Evolutionary conservation across 2,113 vertebrate species (phyloP).

Genomic region (human): DNA sequence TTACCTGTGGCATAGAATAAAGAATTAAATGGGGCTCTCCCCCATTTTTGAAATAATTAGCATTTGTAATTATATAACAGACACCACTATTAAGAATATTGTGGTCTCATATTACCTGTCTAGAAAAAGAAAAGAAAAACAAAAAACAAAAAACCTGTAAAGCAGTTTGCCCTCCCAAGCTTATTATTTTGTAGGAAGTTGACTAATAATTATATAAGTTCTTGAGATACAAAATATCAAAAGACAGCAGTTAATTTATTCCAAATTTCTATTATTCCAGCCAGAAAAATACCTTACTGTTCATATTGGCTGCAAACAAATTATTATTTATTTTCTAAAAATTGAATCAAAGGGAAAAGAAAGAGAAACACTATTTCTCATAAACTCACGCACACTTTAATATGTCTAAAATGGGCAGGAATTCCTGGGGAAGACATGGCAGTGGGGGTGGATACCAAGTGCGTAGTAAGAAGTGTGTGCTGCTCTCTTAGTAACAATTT

Average conservation of each 20-base stretch:
- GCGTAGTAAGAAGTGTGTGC: background rate
- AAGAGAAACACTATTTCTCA: background rate
- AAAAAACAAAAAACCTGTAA: background rate
- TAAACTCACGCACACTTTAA: background rate
- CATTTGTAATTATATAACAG: too few species aligned
- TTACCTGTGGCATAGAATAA: background rate
- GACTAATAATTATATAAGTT: background rate
- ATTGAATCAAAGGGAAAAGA: background rate
- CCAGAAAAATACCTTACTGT: background rate
- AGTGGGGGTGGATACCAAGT: background rate
- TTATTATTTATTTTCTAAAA: background rate
- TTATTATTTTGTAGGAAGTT: background rate
- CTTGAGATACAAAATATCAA: background rate
- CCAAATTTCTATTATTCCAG: background rate
- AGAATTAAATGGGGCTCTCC: rapidly evolving
- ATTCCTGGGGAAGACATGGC: rapidly evolving
- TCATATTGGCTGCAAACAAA: too few species aligned
- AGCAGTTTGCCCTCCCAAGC: background rate
- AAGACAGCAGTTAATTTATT: background rate
- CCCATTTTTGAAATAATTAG: background rate
- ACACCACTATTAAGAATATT: rapidly evolving
- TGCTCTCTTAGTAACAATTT: background rate
- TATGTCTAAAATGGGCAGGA: too few species aligned
- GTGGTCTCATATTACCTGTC: rapidly evolving
- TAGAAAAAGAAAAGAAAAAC: background rate